Conservation (phyloP, 2,113 vertebrate species). For the Tragulus kanchil region DNA sequence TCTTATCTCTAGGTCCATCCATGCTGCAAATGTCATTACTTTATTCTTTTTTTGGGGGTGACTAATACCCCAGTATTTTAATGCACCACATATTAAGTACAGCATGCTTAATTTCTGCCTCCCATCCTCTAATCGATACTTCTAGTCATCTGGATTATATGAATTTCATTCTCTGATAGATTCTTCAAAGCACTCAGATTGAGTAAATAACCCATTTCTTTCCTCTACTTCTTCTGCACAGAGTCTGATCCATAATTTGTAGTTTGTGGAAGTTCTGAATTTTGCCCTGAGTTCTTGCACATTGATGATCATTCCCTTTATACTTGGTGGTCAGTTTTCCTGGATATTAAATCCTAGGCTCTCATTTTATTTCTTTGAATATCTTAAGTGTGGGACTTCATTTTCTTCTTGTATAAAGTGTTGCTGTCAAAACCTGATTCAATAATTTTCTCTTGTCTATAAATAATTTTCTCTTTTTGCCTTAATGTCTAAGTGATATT, state of each 20-base stretch:
- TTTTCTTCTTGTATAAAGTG: not conserved
- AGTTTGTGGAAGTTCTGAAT: not conserved
- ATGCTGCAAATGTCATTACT: not conserved
- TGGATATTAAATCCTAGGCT: slow-evolving; percentile 39
- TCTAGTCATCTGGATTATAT: not conserved
- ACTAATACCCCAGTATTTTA: not conserved
- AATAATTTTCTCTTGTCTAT: not conserved
- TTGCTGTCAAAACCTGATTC: not conserved
- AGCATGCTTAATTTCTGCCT: fast-evolving
- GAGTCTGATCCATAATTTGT: not conserved
- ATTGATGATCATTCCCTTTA: not conserved
- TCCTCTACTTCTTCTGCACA: not conserved
- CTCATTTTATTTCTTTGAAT: not conserved
- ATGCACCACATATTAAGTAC: not conserved
- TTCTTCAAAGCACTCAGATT: not conserved
- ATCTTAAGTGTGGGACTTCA: not conserved
- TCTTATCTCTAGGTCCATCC: not conserved
- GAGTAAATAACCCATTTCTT: not conserved
- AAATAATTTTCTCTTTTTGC: not conserved
- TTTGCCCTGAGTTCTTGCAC: not conserved
- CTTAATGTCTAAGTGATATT: not conserved
- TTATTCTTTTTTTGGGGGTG: not conserved
- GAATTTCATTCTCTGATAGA: not conserved
- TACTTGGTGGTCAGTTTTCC: slow-evolving; percentile 14
- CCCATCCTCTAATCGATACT: fast-evolving